These are phyloP conservation scores for Eurosta solidaginis DNA, from an alignment of 1,140 invertebrate species.

Conservation along the genomic window DNA sequence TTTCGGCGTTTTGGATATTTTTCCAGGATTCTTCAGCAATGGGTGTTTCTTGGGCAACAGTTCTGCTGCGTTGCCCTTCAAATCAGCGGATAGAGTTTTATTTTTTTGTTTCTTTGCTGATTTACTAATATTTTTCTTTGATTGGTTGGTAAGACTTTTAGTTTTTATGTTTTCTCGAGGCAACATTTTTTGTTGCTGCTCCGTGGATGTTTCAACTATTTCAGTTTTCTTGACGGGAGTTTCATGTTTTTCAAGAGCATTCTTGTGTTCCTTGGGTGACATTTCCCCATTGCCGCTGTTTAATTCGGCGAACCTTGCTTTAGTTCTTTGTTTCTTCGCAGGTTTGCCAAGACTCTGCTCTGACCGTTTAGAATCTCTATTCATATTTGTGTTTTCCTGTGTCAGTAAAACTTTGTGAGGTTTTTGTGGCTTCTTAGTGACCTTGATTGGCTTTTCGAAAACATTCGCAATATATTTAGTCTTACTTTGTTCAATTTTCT, in stretches of 20 bases:
- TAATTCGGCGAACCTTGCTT: constrained; percentile 23
- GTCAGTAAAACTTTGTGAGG: constrained; percentile 25
- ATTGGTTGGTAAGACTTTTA: no score
- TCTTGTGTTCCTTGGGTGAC: no score
- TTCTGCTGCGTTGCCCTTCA: not conserved
- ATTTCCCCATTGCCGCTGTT: not conserved
- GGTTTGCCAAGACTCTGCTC: not conserved
- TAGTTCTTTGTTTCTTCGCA: not conserved
- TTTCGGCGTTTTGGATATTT: not conserved
- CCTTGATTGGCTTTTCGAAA: constrained; percentile 54
- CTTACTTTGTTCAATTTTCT: constrained; percentile 50
- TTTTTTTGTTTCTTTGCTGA: not conserved
- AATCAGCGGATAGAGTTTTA: not conserved
- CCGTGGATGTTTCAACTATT: no score
- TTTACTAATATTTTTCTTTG: not conserved
- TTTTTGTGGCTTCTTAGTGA: constrained; percentile 42
- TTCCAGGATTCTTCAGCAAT: not conserved
- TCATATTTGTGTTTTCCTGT: not conserved
- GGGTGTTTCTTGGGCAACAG: not conserved
- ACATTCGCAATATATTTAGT: constrained; percentile 59
- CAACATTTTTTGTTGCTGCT: no score
- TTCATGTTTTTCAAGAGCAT: no score
- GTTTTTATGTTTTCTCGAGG: no score
- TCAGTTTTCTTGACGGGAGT: no score
- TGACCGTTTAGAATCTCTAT: not conserved